Conservation (phyloP, 2,888 invertebrate genomes). For the Ypsolopha sequella region DNA sequence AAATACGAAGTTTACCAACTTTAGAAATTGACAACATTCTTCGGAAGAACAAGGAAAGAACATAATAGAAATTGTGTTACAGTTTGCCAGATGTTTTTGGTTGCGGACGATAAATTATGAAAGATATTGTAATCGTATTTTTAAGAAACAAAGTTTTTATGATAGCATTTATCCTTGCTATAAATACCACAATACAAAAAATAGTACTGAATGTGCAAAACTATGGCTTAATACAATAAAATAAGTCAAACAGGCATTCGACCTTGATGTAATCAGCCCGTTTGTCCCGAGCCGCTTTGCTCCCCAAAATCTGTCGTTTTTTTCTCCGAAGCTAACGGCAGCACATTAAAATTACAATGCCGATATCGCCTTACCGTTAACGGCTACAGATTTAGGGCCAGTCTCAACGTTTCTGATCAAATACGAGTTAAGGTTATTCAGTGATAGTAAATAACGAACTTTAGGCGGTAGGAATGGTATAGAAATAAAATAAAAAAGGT, state of each 20-base stretch:
- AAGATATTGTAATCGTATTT: not conserved
- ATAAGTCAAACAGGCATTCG: no score
- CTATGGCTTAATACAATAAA: no score
- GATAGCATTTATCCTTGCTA: not conserved
- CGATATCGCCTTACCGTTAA: constrained; percentile 64
- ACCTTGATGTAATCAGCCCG: constrained; percentile 27
- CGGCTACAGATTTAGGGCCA: constrained; percentile 26
- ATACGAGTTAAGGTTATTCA: no score
- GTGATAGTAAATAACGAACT: no score
- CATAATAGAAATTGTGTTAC: not conserved
- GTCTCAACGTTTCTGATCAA: constrained; percentile 18
- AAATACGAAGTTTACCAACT: constrained; percentile 37
- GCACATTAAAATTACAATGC: constrained; percentile 65
- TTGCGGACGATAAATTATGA: not conserved
- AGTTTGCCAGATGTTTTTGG: no score
- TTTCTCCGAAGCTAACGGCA: constrained; percentile 43
- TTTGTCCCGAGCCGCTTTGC: constrained; percentile 21
- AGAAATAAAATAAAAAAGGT: no score
- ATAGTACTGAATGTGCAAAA: no score
- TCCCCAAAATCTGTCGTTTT: constrained; percentile 36
- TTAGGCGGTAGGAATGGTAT: no score
- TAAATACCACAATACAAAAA: no score
- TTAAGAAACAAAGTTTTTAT: not conserved
- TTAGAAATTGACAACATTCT: constrained; percentile 34
- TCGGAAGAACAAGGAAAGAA: constrained; percentile 17